Base-by-base conservation (phyloP, 1,140 invertebrate species). In the Zeugodacus cucurbitae region DNA sequence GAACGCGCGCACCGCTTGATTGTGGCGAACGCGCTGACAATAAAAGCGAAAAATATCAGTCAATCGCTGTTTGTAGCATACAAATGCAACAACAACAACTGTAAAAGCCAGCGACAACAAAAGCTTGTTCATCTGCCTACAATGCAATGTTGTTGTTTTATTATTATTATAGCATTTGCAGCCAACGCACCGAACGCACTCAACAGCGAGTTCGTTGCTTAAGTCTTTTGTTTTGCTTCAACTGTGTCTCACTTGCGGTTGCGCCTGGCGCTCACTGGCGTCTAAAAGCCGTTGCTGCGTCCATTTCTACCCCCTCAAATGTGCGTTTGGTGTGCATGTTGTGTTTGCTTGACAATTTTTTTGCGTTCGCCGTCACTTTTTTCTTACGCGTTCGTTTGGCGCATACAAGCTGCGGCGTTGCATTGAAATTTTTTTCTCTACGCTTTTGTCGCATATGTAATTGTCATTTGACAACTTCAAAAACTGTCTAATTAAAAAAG, bases 401-500 rank as follows among this genome's bases (percentile, higher is more conserved):
- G 3, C 11, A 4, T 17, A 54, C 48, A 54, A 54, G 48, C 48
- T 54, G 2, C 48, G 48, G 2, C 48, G 48, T 0, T 54, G 48
- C 48, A 54, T 54, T 54, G 41, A 74, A 7, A 22, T 37, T 74
- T 74, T 74, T 41, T 20, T n/a, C n/a, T n/a, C 22, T 34, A 6
- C 41, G 17, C 22, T 82, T 74, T 44, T 14, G 74, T 82, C 41
- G 74, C 74, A 82, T 26, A 82, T 82, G 74, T 82, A 82, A 82
- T 82, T 82, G 74, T 82, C 37, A 82, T 48, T 82, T 48, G 74
- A 82, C 74, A 82, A 82, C 74, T 82, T 48, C 74, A 82, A 82
- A 82, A 82, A 82, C 74, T 48, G 74, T 82, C 74, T 82, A 82
- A 82, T 82, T 82, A 82, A 82, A 82, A 48, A 82, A 82, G 41